Conservation (phyloP, 2,797 vertebrate species). For the Pipistrellus pygmaeus region DNA sequence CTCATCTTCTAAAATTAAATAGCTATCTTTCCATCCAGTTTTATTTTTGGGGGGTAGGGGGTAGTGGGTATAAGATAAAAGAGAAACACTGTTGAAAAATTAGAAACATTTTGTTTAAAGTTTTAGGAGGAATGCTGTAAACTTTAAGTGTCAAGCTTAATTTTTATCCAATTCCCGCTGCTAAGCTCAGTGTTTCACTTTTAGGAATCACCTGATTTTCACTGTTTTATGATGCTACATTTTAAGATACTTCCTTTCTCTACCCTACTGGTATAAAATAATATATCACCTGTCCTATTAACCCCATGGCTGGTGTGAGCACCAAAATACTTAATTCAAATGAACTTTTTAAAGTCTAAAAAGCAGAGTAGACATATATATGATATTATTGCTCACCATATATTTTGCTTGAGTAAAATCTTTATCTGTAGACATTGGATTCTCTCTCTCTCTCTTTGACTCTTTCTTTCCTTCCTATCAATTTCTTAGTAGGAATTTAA, state of each 20-base stretch:
- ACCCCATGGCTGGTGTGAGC: not conserved
- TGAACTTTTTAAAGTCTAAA: not conserved
- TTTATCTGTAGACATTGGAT: not conserved
- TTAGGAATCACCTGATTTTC: not conserved
- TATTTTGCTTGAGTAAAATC: slow-evolving; percentile 14
- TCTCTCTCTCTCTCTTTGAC: not conserved
- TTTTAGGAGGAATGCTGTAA: slow-evolving; percentile 26
- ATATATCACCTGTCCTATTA: not conserved
- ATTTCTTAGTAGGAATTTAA: not conserved
- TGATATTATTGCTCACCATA: not conserved
- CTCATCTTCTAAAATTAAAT: slow-evolving; percentile 23
- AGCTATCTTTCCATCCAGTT: not conserved
- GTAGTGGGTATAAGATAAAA: not conserved
- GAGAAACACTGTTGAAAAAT: not conserved
- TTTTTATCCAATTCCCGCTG: slow-evolving; percentile 29
- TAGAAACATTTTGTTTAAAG: not conserved
- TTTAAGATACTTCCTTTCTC: slow-evolving; percentile 14
- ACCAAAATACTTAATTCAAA: not conserved
- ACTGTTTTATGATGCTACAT: not conserved
- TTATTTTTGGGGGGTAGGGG: not conserved
- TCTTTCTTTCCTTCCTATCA: not conserved
- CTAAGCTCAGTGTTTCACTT: slow-evolving; percentile 25
- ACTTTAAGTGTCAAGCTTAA: not conserved
- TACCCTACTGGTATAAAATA: not conserved
- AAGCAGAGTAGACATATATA: not conserved